Base-by-base conservation (phyloP, 1,140 invertebrate genomes). In the Bombus waltoni region DNA sequence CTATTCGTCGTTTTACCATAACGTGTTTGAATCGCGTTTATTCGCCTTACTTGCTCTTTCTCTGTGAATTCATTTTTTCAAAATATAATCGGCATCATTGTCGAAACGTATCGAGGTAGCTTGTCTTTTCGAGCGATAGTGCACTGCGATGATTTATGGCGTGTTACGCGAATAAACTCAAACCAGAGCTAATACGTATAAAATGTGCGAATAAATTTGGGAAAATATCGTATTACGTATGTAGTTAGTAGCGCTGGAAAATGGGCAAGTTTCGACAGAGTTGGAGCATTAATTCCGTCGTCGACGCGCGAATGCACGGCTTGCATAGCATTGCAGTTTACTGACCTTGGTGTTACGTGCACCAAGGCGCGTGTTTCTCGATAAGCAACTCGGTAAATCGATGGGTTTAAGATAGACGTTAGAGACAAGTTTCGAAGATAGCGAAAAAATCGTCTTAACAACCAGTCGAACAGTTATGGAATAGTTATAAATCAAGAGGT, bases 261-360 rank as follows among this genome's bases (percentile, higher is more conserved):
- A 66, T 65, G 38, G 18, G 65, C 70, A 71, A 80, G 35, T 71
- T 80, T 80, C 66, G 35, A 70, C 35, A 53, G 44, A 57, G 35
- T 4, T 13, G 57, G 28, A 28, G 32, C 57, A 62, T 77, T 62
- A 77, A 77, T 77, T 59, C 47, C 53, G 35, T 75, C 75, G 57
- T 28, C 10, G 32, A 53, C 66, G 42, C 78, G 42, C 53, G 78
- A 80, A 80, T 40, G 78, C 66, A 53, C 66, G 25, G 25, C 35
- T n/a, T 59, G 68, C 68, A 72, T 81, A 59, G 68, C 47, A 35
- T 59, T 28, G 47, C 68, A 81, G 35, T 81, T 81, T 81, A 71
- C 47, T 72, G 79, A 81, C 79, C 79, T 81, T 81, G 79, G 28
- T 59, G 47, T 53, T 53, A 53, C 47, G 18, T 6, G 28, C 35